phyloP scores from a whole-genome alignment of 2,113 vertebrate species.

The Scophthalmus maximus region DNA sequence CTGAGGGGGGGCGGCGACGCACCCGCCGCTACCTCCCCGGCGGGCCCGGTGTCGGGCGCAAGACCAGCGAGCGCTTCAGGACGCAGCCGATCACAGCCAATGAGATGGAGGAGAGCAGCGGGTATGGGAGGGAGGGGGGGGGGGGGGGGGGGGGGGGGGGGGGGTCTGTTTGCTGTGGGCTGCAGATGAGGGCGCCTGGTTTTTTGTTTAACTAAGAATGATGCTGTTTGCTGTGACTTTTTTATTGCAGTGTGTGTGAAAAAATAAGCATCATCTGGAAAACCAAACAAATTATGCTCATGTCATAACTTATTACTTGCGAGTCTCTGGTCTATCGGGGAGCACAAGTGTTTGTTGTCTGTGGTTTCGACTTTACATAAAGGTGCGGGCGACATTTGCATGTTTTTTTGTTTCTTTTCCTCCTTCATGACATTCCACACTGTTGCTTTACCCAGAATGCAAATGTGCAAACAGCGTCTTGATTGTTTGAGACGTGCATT shows the following conservation, averaged over 20 bases:
- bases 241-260: constrained; percentile 28
- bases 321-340: too few species aligned
- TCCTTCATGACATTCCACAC: constrained; percentile 4
- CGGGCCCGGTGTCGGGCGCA: constrained; percentile 65
- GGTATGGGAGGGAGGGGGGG: too few species aligned
- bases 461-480: constrained; percentile 46
- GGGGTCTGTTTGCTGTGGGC: constrained; percentile 36
- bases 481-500: constrained; percentile 13
- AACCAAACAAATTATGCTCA: not conserved
- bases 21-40: constrained; percentile 75
- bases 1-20: constrained; percentile 71
- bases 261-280: not conserved
- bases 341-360: not conserved
- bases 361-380: constrained; percentile 9
- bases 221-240: constrained; percentile 10
- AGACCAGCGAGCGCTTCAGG: constrained; percentile 82
- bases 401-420: not conserved
- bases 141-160: too few species aligned
- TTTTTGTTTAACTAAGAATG: not conserved
- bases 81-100: constrained; percentile 84
- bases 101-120: constrained; percentile 81
- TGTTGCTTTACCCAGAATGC: constrained; percentile 48
- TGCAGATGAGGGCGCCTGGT: constrained; percentile 7
- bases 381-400: constrained; percentile 64
- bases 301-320: too few species aligned